Evolutionary conservation across 2,888 invertebrate species (phyloP), one percentile per base, ranked within the genome.

Genomic region (Agriotes lineatus): DNA sequence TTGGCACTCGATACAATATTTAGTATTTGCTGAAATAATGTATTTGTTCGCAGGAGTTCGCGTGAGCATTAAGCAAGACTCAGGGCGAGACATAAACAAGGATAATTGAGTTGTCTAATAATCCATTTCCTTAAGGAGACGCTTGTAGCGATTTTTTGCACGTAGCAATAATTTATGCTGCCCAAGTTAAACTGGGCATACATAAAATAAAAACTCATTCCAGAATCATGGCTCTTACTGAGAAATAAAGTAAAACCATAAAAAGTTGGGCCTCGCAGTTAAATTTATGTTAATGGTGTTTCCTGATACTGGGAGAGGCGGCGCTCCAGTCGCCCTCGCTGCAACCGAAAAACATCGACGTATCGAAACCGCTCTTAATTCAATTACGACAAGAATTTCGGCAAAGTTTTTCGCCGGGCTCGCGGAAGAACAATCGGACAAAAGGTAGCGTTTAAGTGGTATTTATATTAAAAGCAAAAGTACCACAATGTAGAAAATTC

Each of bases 261-360:
- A 79, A 78, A 78, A 78, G 74, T 78, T 78, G 75, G 74, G 75
- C 39, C 59, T 60, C 74, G 66, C 75, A 76, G 75, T 78, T 76
- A 76, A 79, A 78, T 79, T 79, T 78, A 79, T 79, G 79, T 77
- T 79, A 79, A 79, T 79, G 77, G 77, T 74, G 70, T 77, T 76
- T 75, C 75, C 73, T 72, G 73, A 71, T 73, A 71, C 73, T 69
- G 67, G 61, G 54, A 70, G 70, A 69, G 70, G 60, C 62, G 45
- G 63, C 67, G 56, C 67, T 68, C 70, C 61, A 58, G 65, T 66
- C 65, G 64, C 65, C 69, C 67, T 69, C 64, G 65, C 67, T 66
- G 56, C 64, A 71, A 64, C 67, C 52, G 61, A 67, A 68, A 70
- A 73, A 68, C 63, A 71, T 69, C 65, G 70, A 68, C 54, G 61